A percentile compares a stretch with the other conserved stretches of the same genome.
phyloP scores from a whole-genome alignment of 2,888 invertebrate species.

The Chloroclystis v-ata region DNA sequence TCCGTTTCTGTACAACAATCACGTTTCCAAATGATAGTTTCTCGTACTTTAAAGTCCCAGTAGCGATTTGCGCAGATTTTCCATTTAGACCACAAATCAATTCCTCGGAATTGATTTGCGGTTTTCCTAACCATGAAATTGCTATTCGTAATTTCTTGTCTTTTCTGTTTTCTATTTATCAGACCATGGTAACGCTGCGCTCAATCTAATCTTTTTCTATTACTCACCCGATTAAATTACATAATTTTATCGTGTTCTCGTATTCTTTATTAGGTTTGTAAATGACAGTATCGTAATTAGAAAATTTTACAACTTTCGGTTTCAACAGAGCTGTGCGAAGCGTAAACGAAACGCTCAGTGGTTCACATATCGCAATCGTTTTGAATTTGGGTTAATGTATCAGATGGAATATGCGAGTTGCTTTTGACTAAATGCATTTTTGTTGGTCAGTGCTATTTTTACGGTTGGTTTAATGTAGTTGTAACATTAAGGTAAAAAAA shows the following conservation, averaged over 20 bases:
- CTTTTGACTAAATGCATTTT: slow-evolving; percentile 22
- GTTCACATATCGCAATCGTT: slow-evolving; percentile 59
- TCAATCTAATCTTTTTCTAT: not conserved
- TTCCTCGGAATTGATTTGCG: not conserved
- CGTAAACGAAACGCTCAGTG: slow-evolving; percentile 52
- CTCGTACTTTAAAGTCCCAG: slow-evolving; percentile 1
- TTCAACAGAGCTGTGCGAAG: slow-evolving; percentile 62
- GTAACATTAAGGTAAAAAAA: too few species aligned
- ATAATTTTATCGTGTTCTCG: slow-evolving; percentile 31
- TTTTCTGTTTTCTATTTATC: slow-evolving; percentile 16
- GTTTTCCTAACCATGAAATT: not conserved
- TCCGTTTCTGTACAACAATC: slow-evolving; percentile 16
- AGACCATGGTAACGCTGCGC: slow-evolving; percentile 29
- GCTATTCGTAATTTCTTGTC: slow-evolving; percentile 26
- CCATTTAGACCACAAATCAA: slow-evolving; percentile 2
- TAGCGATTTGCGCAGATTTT: not conserved
- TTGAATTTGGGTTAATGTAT: slow-evolving; percentile 68
- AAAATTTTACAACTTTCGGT: slow-evolving; percentile 53
- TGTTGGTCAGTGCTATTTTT: slow-evolving; percentile 3
- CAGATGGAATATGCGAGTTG: slow-evolving; percentile 43
- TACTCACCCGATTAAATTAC: slow-evolving; percentile 40
- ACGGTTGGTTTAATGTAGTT: too few species aligned
- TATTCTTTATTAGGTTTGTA: slow-evolving; percentile 38
- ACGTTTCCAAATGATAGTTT: slow-evolving; percentile 15
- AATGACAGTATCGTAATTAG: slow-evolving; percentile 43